Base-by-base conservation (phyloP, 2,113 vertebrate genomes). In the Pedetes capensis region DNA sequence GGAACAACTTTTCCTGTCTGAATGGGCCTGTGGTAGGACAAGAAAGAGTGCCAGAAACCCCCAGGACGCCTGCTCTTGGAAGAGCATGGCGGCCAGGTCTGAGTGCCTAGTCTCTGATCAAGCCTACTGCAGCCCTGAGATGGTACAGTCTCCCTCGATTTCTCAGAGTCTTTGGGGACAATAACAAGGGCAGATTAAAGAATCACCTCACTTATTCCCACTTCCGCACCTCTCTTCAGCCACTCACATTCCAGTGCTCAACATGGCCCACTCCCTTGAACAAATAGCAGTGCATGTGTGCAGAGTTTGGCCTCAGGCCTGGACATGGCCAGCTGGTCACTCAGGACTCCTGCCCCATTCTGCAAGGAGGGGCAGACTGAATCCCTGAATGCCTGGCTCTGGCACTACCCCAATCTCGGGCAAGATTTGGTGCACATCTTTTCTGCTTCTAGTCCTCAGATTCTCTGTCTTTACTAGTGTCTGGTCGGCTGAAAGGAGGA, bases 161-260 rank as follows among this genome's bases (percentile, higher is more conserved):
- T 95, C 86, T 93, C 42, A 90, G 95, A 91, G 76, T 94, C 85
- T 47, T 72, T 42, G 81, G 22, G 68, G 59, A 9, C 22, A 81
- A 91, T 80, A 92, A 87, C 1, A 4, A 68, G 79, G 57, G 82
- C 11, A 37, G 74, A 75, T 51, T n/a, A 47, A 27, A 92, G 61
- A 87, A 66, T 39, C 10, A 29, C 34, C 76, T 22, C 22, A 27
- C 27, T 55, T 44, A 22, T 51, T 75, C 29, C 76, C 16, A 20
- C 25, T 39, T 37, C 49, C 22, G 13, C 12, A 32, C 64, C 75
- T 95, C 81, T 88, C 37, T n/a, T 14, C 12, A 34, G 82, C 68
- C 37, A 47, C 53, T 85, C 53, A 57, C 27, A 66, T 61, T 17
- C 63, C 88, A 71, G 0, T n/a, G 80, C 69, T 8, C 2, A 23